Conservation (phyloP, 2,113 vertebrate genomes). For the Brachyhypopomus occidentalis region DNA sequence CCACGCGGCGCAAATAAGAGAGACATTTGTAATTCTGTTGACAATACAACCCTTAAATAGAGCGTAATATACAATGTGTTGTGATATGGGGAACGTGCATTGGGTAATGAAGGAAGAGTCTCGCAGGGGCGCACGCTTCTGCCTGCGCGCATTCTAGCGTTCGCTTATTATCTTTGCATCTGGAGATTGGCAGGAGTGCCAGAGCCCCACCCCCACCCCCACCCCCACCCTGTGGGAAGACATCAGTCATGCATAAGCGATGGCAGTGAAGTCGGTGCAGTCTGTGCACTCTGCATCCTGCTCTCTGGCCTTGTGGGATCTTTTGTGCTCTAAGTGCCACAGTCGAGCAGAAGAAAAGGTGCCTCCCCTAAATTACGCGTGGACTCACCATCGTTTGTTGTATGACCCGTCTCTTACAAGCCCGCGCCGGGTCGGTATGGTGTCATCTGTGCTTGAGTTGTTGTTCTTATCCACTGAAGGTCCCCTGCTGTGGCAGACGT, state of each 20-base stretch:
- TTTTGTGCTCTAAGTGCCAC: not conserved
- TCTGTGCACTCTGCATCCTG: not conserved
- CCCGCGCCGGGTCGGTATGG: not conserved
- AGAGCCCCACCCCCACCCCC: constrained; percentile 18
- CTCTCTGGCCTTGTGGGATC: not conserved
- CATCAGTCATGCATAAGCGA: constrained; percentile 22
- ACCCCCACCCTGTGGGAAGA: not conserved
- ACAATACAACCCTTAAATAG: not conserved
- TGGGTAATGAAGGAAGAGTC: constrained; percentile 11
- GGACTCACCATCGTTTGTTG: not conserved
- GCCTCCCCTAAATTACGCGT: not conserved
- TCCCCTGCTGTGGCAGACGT: not conserved
- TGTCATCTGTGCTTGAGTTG: constrained; percentile 3
- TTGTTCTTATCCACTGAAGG: not conserved
- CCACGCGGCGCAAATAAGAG: not conserved
- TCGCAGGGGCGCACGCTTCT: not conserved
- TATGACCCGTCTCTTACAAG: not conserved
- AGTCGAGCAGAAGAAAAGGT: not conserved
- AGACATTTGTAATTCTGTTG: constrained; percentile 6
- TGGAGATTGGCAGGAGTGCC: constrained; percentile 51
- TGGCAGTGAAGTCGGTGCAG: not conserved
- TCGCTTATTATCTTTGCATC: constrained; percentile 60
- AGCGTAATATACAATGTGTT: not conserved
- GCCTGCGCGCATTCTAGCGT: constrained; percentile 42
- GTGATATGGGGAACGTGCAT: not conserved